Conservation (phyloP, 2,113 vertebrate species). For the Parotia lawesii region DNA sequence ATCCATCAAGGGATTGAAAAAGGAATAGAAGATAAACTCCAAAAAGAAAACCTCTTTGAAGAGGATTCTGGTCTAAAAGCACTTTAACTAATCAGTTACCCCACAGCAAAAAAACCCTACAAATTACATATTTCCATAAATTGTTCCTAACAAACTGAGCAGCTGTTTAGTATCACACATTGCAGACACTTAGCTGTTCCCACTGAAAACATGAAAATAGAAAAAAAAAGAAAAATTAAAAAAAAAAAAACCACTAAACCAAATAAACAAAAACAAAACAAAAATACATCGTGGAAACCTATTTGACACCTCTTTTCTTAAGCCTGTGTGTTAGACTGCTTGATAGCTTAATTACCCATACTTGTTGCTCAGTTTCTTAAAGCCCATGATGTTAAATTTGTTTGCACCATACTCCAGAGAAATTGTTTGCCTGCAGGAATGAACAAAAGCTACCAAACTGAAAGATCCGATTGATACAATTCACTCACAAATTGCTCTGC, state of each 20-base stretch:
- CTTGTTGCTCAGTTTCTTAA: neutral
- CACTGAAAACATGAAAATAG: neutral
- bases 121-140: neutral
- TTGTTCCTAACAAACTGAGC: neutral
- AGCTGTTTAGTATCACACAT: neutral
- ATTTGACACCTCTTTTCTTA: neutral
- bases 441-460: neutral
- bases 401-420: neutral
- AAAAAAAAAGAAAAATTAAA: neutral
- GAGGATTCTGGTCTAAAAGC: neutral
- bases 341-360: neutral
- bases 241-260: neutral
- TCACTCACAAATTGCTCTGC: slow-evolving; percentile 6
- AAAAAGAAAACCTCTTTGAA: neutral
- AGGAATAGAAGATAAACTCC: neutral
- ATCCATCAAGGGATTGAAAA: neutral
- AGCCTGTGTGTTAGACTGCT: neutral
- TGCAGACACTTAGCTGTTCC: neutral
- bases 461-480: neutral
- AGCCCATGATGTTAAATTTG: neutral
- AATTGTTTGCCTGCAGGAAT: slow-evolving; percentile 14
- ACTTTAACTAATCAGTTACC: neutral
- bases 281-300: neutral
- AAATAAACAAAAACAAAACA: neutral
- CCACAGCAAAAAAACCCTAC: neutral